Percentiles rank a stretch among this genome's conserved stretches.
Evolutionary conservation across 2,888 invertebrate genomes (phyloP).

Genomic region (Acleris literana): DNA sequence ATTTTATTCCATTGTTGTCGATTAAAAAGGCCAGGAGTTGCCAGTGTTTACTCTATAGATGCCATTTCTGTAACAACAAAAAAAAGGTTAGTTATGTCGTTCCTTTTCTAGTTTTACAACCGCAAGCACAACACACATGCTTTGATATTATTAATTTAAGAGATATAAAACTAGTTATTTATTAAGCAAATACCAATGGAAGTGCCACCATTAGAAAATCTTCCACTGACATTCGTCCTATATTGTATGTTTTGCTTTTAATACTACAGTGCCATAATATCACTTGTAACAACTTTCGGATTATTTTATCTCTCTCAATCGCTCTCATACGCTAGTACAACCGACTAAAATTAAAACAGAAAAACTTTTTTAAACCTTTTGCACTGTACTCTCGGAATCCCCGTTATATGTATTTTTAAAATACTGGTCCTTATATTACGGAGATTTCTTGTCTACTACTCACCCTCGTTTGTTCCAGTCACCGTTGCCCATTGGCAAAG

Average conservation of each 20-base stretch:
- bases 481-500: slow-evolving; percentile 36
- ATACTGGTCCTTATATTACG: not conserved
- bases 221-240: no score
- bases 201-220: no score
- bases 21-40: slow-evolving; percentile 20
- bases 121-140: not conserved
- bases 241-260: no score
- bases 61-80: slow-evolving; percentile 21
- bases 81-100: not conserved
- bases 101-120: not conserved
- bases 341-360: no score
- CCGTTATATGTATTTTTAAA: no score
- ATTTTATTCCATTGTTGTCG: not conserved
- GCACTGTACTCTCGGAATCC: not conserved
- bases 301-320: no score
- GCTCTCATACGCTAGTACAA: no score
- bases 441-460: not conserved
- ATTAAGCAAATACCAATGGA: no score
- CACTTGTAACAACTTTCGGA: no score
- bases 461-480: slow-evolving; percentile 36
- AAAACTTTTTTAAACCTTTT: no score
- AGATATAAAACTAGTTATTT: not conserved
- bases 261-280: no score
- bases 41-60: slow-evolving; percentile 17
- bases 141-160: not conserved